Percentiles rank a stretch among this genome's conserved stretches.
phyloP scores from a whole-genome alignment of 2,797 vertebrate genomes.

The Furcifer pardalis region DNA sequence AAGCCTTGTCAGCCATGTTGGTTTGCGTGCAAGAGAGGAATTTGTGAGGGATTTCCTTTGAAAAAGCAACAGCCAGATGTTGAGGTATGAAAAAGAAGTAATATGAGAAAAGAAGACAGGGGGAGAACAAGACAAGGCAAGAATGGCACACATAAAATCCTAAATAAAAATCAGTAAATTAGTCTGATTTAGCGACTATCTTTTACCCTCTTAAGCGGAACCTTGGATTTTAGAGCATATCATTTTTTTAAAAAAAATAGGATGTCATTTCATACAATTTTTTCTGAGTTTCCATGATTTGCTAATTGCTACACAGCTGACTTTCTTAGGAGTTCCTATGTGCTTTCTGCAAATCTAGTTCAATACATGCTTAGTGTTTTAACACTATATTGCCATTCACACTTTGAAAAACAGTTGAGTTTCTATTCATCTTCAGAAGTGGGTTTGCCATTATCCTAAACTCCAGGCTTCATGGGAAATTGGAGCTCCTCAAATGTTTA shows the following conservation, averaged over 20 bases:
- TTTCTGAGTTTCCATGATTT: constrained; percentile 29
- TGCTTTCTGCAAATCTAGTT: constrained; percentile 11
- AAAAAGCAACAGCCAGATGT: background rate
- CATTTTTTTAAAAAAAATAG: constrained; percentile 24
- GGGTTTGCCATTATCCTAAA: background rate
- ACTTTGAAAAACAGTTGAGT: constrained; percentile 54
- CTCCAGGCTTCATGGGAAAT: background rate
- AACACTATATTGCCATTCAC: constrained; percentile 39
- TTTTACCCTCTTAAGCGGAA: background rate
- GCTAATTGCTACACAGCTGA: constrained; percentile 43
- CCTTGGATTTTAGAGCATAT: too few species aligned
- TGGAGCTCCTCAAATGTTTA: too few species aligned
- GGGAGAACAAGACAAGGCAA: background rate
- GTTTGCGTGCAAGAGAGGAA: background rate
- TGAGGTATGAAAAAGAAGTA: background rate
- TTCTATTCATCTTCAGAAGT: constrained; percentile 31
- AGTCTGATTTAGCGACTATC: background rate
- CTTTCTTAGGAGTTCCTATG: constrained; percentile 46
- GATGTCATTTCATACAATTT: constrained; percentile 28
- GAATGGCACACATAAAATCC: background rate
- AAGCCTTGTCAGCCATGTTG: background rate
- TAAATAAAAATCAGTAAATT: background rate
- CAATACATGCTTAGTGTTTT: constrained; percentile 54
- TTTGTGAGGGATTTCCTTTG: background rate
- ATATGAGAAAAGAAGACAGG: background rate